phyloP scores from a whole-genome alignment of 1,140 invertebrate species.

The Aphaenogaster ashmeadi region DNA sequence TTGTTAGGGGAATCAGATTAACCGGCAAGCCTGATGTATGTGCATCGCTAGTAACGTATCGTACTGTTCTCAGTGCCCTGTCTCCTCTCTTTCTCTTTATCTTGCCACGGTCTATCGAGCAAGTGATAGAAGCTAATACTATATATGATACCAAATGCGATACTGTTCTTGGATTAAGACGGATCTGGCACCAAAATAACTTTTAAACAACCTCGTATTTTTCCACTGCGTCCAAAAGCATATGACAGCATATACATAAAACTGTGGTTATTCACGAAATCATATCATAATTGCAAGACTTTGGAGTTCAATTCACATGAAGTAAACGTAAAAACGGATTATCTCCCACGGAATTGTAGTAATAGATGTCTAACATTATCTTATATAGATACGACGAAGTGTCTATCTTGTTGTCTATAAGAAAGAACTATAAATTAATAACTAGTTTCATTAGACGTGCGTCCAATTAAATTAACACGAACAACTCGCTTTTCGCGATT shows the following conservation, averaged over 20 bases:
- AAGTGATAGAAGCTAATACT: constrained; percentile 76
- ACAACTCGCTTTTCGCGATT: constrained; percentile 28
- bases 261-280: background rate
- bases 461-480: constrained; percentile 78
- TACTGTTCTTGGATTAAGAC: constrained; percentile 81
- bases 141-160: constrained; percentile 70
- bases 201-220: constrained; percentile 67
- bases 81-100: constrained; percentile 31
- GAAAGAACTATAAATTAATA: constrained; percentile 66
- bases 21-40: constrained; percentile 86
- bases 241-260: background rate
- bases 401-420: background rate
- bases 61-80: constrained; percentile 59
- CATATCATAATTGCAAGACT: background rate
- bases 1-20: constrained; percentile 88
- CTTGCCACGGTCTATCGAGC: constrained; percentile 52
- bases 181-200: constrained; percentile 78
- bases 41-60: constrained; percentile 78
- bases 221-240: constrained; percentile 30
- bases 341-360: background rate
- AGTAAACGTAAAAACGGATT: background rate
- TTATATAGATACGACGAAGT: constrained; percentile 25
- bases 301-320: background rate
- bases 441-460: constrained; percentile 64
- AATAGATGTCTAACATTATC: background rate